A percentile compares a stretch with the other conserved stretches of the same genome.
These are phyloP conservation scores for Phocides pigmalion DNA, from an alignment of 1,140 invertebrate species.

Conservation along the genomic window DNA sequence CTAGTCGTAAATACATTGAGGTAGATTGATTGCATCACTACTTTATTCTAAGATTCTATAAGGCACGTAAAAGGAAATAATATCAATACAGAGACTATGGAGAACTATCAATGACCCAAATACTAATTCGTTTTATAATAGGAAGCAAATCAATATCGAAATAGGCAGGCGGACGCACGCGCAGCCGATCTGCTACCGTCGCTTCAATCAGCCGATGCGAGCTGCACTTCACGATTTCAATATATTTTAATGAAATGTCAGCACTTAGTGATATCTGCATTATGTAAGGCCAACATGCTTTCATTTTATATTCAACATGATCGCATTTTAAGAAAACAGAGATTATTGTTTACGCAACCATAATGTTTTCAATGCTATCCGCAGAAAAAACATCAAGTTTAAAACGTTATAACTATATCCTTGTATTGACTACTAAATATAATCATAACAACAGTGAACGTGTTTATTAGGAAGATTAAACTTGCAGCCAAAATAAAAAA, in stretches of 20 bases:
- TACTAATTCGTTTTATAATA: conserved; percentile 41
- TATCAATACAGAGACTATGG: background rate
- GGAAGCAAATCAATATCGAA: conserved; percentile 69
- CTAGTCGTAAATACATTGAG: too few relatives aligned
- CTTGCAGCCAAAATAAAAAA: conserved; percentile 1
- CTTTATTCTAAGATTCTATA: background rate
- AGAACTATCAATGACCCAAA: conserved; percentile 16
- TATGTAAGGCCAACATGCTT: conserved; percentile 56
- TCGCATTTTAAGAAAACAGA: conserved; percentile 5
- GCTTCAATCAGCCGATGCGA: conserved; percentile 76
- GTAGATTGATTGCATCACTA: background rate
- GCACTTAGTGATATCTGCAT: conserved; percentile 70
- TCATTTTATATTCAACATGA: conserved; percentile 13
- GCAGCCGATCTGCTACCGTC: conserved; percentile 49
- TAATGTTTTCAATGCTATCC: background rate
- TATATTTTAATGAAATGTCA: conserved; percentile 81
- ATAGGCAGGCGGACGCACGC: conserved; percentile 63
- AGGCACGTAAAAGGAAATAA: conserved; percentile 22
- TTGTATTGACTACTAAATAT: too few relatives aligned
- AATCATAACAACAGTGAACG: too few relatives aligned
- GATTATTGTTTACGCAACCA: background rate
- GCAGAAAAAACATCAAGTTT: background rate
- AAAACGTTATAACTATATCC: too few relatives aligned
- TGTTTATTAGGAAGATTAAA: too few relatives aligned
- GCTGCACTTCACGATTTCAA: conserved; percentile 79